These are phyloP conservation scores for Macrophya alboannulata DNA, from an alignment of 2,888 invertebrate species.

Conservation along the genomic window DNA sequence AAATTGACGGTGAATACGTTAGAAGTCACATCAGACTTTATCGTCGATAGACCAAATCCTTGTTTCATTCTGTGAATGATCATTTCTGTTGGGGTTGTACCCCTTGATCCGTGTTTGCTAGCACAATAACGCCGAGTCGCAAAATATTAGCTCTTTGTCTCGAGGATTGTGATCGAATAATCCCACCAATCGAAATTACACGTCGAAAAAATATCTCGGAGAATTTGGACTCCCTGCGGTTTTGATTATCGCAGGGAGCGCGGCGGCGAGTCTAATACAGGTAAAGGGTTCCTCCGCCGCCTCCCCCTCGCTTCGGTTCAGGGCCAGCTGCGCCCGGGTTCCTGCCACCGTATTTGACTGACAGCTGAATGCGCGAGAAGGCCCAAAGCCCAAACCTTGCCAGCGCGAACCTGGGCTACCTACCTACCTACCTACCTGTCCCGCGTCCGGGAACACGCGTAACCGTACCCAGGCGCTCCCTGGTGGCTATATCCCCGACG, in stretches of 20 bases:
- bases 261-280: constrained; percentile 24
- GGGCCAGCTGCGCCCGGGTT: constrained; percentile 55
- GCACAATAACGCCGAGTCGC: not conserved
- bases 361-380: constrained; percentile 74
- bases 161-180: constrained; percentile 1
- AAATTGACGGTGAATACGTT: not conserved
- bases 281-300: constrained; percentile 52
- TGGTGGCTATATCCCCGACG: constrained; percentile 44
- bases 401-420: constrained; percentile 32
- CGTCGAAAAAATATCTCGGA: constrained; percentile 35
- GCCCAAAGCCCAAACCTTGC: constrained; percentile 11
- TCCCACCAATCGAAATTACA: constrained; percentile 52
- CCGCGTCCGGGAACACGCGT: constrained; percentile 59
- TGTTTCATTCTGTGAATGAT: not conserved
- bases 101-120: not conserved
- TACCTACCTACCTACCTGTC: constrained; percentile 49
- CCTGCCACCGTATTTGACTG: constrained; percentile 71
- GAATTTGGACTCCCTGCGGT: constrained; percentile 54
- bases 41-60: too few species aligned
- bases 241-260: constrained; percentile 54
- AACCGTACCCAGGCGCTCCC: constrained; percentile 56
- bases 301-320: constrained; percentile 51
- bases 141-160: constrained; percentile 9
- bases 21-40: not conserved
- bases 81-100: not conserved